Conservation (phyloP, 2,113 vertebrate species). For the Stegostoma tigrinum region DNA sequence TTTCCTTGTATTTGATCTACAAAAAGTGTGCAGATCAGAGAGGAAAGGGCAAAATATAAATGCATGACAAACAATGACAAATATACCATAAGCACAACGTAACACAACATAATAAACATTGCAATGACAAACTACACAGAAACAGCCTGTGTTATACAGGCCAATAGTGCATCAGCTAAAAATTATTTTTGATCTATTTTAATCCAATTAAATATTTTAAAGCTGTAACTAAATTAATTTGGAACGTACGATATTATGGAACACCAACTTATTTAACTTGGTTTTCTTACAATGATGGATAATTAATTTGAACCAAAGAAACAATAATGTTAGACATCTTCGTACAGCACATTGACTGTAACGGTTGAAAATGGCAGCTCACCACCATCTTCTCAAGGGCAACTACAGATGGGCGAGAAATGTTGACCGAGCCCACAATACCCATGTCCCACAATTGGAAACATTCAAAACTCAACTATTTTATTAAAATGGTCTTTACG, state of each 20-base stretch:
- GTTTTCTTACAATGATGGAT: neutral
- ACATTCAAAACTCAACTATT: neutral
- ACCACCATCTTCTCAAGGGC: no score
- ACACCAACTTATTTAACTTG: neutral
- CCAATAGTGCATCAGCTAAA: neutral
- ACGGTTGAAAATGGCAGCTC: no score
- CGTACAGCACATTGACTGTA: no score
- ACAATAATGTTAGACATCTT: neutral
- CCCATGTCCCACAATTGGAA: no score
- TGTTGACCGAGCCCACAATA: no score
- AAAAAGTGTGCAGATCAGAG: slow-evolving; percentile 16
- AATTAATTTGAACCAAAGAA: neutral
- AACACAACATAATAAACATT: neutral
- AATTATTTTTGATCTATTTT: neutral
- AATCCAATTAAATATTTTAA: neutral
- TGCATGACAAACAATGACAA: slow-evolving; percentile 1
- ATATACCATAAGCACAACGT: neutral
- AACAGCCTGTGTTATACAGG: neutral
- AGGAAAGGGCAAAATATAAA: slow-evolving; percentile 17
- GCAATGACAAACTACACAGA: neutral
- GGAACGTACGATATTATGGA: no score
- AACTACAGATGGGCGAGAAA: no score
- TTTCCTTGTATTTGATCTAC: slow-evolving; percentile 71
- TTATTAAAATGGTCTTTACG: neutral
- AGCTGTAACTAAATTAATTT: neutral